Evolutionary conservation across 2,113 vertebrate species (phyloP).

Genomic region (Petaurus breviceps): DNA sequence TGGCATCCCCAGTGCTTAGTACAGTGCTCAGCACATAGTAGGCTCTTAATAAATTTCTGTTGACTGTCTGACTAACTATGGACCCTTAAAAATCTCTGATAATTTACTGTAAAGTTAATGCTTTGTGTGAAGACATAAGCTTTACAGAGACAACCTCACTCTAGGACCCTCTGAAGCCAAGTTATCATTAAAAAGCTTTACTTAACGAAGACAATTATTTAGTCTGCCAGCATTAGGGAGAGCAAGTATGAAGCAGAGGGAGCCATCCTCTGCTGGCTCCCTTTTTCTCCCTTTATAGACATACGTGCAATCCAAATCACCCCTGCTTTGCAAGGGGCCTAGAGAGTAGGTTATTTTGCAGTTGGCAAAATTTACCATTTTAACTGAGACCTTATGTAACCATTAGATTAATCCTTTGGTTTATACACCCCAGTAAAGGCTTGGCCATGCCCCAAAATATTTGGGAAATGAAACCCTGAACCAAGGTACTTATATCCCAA

Average conservation of each 20-base stretch:
- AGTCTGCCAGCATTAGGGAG: neutral
- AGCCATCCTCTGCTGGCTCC: neutral
- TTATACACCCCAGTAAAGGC: neutral
- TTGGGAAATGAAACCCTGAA: neutral
- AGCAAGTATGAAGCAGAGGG: neutral
- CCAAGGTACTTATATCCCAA: neutral
- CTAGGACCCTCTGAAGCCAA: neutral
- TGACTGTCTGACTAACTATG: neutral
- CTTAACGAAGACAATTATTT: neutral
- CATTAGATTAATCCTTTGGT: neutral
- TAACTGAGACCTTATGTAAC: neutral
- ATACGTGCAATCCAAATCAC: neutral
- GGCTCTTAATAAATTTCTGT: neutral
- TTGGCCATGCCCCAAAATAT: neutral
- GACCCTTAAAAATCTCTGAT: neutral
- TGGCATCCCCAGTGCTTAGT: neutral
- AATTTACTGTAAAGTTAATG: neutral
- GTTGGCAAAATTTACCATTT: neutral
- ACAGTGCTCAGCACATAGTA: neutral
- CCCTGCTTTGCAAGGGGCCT: neutral
- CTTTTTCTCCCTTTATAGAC: neutral
- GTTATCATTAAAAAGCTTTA: neutral
- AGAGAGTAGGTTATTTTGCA: neutral
- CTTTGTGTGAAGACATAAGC: neutral
- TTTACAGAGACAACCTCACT: neutral